Conservation (phyloP, 2,113 vertebrate genomes). For the Microcebus murinus region DNA sequence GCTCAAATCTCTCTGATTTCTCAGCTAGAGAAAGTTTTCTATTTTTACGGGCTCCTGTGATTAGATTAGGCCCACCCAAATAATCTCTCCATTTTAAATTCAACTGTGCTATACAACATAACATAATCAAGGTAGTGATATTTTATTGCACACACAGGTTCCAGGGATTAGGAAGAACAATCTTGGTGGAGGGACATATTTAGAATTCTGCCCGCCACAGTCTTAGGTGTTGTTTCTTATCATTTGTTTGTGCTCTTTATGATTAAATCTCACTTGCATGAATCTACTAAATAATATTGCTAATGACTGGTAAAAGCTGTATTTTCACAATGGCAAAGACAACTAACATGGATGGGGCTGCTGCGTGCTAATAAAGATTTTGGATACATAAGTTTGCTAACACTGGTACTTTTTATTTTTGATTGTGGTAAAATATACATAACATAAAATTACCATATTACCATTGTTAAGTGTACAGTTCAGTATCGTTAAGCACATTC, state of each 20-base stretch:
- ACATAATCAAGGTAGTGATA: neutral
- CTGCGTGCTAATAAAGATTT: neutral
- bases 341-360: neutral
- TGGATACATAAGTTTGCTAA: neutral
- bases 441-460: neutral
- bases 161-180: neutral
- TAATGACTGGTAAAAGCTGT: neutral
- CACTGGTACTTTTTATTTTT: neutral
- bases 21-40: neutral
- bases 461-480: neutral
- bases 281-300: conserved; percentile 22
- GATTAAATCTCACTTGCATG: neutral
- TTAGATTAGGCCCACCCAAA: neutral
- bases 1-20: neutral
- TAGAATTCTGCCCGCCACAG: neutral
- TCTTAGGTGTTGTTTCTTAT: neutral
- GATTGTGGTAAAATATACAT: neutral
- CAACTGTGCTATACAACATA: neutral
- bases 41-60: neutral
- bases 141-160: neutral
- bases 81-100: neutral
- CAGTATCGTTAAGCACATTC: neutral
- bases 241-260: conserved; percentile 9
- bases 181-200: neutral
- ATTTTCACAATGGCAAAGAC: conserved; percentile 9